phyloP scores from a whole-genome alignment of 2,797 vertebrate genomes.

The Craterocephalus amniculus region DNA sequence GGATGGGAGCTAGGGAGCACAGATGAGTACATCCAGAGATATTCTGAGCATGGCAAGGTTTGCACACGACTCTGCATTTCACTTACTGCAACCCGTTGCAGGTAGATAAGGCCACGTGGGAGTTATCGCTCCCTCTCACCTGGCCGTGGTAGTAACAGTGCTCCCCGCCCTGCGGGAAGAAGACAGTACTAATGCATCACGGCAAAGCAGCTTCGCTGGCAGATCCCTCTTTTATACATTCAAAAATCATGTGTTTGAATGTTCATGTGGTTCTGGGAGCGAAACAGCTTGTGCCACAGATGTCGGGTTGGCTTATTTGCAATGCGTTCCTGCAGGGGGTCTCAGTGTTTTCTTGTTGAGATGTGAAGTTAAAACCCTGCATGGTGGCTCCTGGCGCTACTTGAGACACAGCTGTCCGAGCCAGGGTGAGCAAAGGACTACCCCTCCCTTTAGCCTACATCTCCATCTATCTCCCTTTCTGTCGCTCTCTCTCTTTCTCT shows the following conservation, averaged over 20 bases:
- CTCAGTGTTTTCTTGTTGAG: slow-evolving; percentile 37
- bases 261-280: slow-evolving; percentile 37
- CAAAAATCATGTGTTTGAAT: slow-evolving; percentile 27
- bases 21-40: slow-evolving; percentile 47
- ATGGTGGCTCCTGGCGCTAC: slow-evolving; percentile 49
- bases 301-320: slow-evolving; percentile 36
- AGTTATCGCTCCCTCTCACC: slow-evolving; percentile 89
- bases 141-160: slow-evolving; percentile 98
- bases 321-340: slow-evolving; percentile 29
- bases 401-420: slow-evolving; percentile 70
- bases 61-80: slow-evolving; percentile 38
- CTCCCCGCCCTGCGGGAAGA: slow-evolving; percentile 90
- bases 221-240: slow-evolving; percentile 6
- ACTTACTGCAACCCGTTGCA: slow-evolving; percentile 99
- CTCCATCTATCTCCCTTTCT: not conserved
- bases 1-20: slow-evolving; percentile 47
- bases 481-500: slow-evolving; percentile 18
- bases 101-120: slow-evolving; percentile 92
- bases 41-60: slow-evolving; percentile 38
- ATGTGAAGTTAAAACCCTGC: slow-evolving; percentile 35
- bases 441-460: not conserved
- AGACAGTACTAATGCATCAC: slow-evolving; percentile 48
- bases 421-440: slow-evolving; percentile 71
- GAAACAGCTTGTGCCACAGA: slow-evolving; percentile 58
- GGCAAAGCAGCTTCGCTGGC: slow-evolving; percentile 17